A percentile compares a stretch with the other conserved stretches of the same genome.
phyloP scores from a whole-genome alignment of 1,140 invertebrate species.

The Lucilia sericata region DNA sequence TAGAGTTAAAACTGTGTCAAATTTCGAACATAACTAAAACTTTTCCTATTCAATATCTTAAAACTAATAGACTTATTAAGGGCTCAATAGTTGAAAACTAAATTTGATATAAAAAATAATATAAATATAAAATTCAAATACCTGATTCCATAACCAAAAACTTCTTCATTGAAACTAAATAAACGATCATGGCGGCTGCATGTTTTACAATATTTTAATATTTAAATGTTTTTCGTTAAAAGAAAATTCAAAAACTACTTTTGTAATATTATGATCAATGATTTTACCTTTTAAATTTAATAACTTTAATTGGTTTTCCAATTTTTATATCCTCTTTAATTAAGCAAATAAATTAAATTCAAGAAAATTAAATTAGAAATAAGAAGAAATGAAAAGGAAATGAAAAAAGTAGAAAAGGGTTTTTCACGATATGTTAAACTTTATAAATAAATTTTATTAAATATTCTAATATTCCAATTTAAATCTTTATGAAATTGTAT shows the following conservation, averaged over 20 bases:
- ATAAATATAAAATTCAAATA: constrained; percentile 66
- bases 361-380: constrained; percentile 5
- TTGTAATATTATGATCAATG: not conserved
- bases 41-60: too few species aligned
- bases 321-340: constrained; percentile 65
- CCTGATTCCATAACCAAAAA: constrained; percentile 77
- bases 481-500: too few species aligned
- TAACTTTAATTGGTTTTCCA: constrained; percentile 64
- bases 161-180: constrained; percentile 79
- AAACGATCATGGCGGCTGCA: constrained; percentile 78
- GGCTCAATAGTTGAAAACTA: too few species aligned
- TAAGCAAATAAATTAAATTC: constrained; percentile 21
- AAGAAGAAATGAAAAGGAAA: not conserved
- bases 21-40: too few species aligned
- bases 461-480: too few species aligned
- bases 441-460: too few species aligned
- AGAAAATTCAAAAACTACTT: not conserved
- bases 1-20: too few species aligned
- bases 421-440: too few species aligned
- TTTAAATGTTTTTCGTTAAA: not conserved
- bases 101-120: too few species aligned
- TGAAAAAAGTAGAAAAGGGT: not conserved
- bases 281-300: constrained; percentile 66
- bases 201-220: constrained; percentile 16
- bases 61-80: too few species aligned